Conservation (phyloP, 2,797 vertebrate genomes). For the Microctenopoma lineatum region DNA sequence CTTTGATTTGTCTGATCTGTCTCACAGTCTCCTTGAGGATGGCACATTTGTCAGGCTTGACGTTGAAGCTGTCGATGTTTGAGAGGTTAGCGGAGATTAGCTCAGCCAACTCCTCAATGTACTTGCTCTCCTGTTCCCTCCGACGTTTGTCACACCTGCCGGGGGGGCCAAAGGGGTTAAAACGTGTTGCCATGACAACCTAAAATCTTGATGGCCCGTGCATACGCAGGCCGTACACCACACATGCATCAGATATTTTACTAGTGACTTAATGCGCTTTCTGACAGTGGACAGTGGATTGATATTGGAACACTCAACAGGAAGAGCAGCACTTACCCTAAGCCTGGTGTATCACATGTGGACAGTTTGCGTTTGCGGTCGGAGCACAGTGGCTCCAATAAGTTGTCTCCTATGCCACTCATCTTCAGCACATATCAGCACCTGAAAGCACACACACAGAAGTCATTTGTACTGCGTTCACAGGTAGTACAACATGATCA, state of each 20-base stretch:
- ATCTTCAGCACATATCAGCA: slow-evolving; percentile 93
- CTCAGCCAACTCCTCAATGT: slow-evolving; percentile 98
- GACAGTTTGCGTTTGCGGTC: slow-evolving; percentile 96
- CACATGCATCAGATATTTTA: slow-evolving; percentile 39
- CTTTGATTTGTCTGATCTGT: slow-evolving; percentile 99
- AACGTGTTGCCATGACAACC: slow-evolving; percentile 74
- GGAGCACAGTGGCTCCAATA: slow-evolving; percentile 89
- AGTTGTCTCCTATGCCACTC: slow-evolving; percentile 95
- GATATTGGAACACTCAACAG: slow-evolving; percentile 2
- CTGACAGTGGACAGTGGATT: slow-evolving; percentile 20
- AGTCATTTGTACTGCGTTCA: slow-evolving; percentile 1
- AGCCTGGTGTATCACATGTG: slow-evolving; percentile 91
- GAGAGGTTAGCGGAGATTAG: slow-evolving; percentile 99
- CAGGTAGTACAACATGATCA: slow-evolving; percentile 12
- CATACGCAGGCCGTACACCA: slow-evolving; percentile 44
- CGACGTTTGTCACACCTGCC: slow-evolving; percentile 95
- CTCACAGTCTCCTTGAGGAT: slow-evolving; percentile 99
- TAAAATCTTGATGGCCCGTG: slow-evolving; percentile 49
- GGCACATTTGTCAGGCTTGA: slow-evolving; percentile 99
- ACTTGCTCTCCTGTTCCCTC: slow-evolving; percentile 98
- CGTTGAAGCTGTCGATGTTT: slow-evolving; percentile 99
- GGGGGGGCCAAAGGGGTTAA: slow-evolving; percentile 66
- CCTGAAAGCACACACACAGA: slow-evolving; percentile 76
- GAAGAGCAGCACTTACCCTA: slow-evolving; percentile 82
- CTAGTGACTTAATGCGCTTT: slow-evolving; percentile 7